Evolutionary conservation across 2,797 vertebrate species (phyloP), one percentile per base, ranked within the genome.

Genomic region (Arctocebus calabarensis): DNA sequence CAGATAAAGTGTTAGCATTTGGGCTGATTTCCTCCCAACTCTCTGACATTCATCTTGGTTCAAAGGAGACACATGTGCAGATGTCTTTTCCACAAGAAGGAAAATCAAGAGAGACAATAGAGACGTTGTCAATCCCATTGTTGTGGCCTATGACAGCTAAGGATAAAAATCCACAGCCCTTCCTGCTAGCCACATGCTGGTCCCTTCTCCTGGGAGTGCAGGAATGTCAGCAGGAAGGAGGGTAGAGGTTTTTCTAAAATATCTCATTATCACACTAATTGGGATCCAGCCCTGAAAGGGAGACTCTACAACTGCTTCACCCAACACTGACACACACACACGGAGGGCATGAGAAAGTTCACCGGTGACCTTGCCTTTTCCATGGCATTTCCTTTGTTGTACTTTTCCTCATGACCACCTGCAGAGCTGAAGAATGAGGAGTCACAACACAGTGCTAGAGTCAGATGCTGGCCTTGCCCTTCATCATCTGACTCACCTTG

Each of bases 101-200:
- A 66, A 96, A 97, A 97, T 61, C 4, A 43, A 94, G 82, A 74
- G 79, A 96, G 19, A 70, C 19, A 81, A 84, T 3, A 40, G 7
- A 84, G 82, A 48, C 62, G 48, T 20, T 25, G 29, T 52, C 52
- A 45, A 22, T 77, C 19, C 73, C 77, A 84, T 17, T 62, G 66
- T 22, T 5, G 13, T 74, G 68, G 75, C 32, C 20, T 74, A 70
- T 88, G 73, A 64, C 43, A 75, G 57, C 66, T 22, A 75, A 81
- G 14, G 68, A 29, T 68, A 75, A 45, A 64, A 52, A 66, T 27
- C 45, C 6, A 20, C 66, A 57, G 10, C 34, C 13, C 14, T 84
- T 93, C 23, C 27, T 27, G 11, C 32, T 81, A 55, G 22, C 61
- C 48, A 82, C 25, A 37, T 61, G 20, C n/a, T 90, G 27, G 13